Base-by-base conservation (phyloP, 1,140 invertebrate genomes). In the Caerostris extrusa region DNA sequence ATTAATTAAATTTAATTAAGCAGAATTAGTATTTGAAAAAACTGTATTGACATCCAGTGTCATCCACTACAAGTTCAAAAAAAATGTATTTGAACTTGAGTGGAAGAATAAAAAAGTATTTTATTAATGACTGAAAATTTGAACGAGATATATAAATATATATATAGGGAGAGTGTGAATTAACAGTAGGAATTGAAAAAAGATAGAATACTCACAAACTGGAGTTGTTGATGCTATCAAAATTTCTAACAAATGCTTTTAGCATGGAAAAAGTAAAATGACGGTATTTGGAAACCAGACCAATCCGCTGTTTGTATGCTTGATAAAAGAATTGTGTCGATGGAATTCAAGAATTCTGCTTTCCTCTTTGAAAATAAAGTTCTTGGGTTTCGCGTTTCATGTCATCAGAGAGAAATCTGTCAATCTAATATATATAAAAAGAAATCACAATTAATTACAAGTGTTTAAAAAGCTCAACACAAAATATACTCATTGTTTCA, bases 181-280 rank as follows among this genome's bases (percentile, higher is more conserved):
- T n/a, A n/a, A n/a, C n/a, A n/a, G n/a, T n/a, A n/a, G n/a, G n/a
- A n/a, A n/a, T n/a, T n/a, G 34, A 34, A 34, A 1, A 71, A 19
- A 69, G 7, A n/a, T 71, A 64, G 4, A 53, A 53, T 61, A 61
- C 69, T 60, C 34, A 91, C 69, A 82, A 34, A 12, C 14, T 50
- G 1, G 57, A 60, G 14, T 81, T 58, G 5, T 81, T 17, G 7
- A 34, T 50, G 6, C n/a, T 19, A n/a, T 85, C 91, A 5, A 87
- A 7, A 17, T 93, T 91, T 34, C 50, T 50, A 14, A 83, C 69
- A 1, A 91, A 77, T 50, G 90, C 19, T 91, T 58, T 82, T 56
- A 91, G 5, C 34, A 91, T 56, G 14, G 90, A 83, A 57, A 92
- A 92, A 69, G n/a, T 92, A 86, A 56, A 92, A 85, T 17, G 81